Evolutionary conservation across 2,888 invertebrate genomes (phyloP).

Genomic region (Boloria selene): DNA sequence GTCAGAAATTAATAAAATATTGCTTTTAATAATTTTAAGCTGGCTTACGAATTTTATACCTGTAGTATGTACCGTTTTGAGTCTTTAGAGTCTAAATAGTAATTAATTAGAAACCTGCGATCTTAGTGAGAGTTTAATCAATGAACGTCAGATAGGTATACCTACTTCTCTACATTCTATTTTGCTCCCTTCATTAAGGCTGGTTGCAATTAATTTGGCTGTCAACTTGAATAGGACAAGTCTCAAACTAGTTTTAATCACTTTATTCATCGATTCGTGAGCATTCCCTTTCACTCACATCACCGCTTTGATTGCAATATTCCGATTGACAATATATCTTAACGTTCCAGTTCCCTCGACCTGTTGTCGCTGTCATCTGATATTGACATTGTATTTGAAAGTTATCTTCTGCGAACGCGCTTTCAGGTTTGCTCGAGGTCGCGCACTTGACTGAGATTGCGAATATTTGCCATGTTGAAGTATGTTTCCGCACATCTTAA

Average conservation of each 20-base stretch:
- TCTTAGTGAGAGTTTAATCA: no score
- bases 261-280: not conserved
- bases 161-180: no score
- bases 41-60: no score
- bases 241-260: not conserved
- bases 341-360: conserved; percentile 34
- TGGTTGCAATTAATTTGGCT: not conserved
- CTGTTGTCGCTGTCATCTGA: conserved; percentile 44
- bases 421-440: conserved; percentile 61
- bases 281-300: conserved; percentile 59
- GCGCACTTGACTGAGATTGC: conserved; percentile 46
- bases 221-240: not conserved
- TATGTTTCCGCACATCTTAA: conserved; percentile 25
- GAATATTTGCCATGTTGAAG: conserved; percentile 29
- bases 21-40: no score
- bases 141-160: no score
- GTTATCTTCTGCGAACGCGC: conserved; percentile 62
- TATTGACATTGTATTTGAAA: conserved; percentile 75
- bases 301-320: conserved; percentile 39
- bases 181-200: not conserved
- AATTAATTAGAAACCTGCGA: no score
- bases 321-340: conserved; percentile 27
- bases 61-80: no score
- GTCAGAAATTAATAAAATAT: no score
- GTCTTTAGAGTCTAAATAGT: no score